Evolutionary conservation across 1,140 invertebrate genomes (phyloP), one percentile per base, ranked within the genome.

Genomic region (Paralvinella palmiformis): DNA sequence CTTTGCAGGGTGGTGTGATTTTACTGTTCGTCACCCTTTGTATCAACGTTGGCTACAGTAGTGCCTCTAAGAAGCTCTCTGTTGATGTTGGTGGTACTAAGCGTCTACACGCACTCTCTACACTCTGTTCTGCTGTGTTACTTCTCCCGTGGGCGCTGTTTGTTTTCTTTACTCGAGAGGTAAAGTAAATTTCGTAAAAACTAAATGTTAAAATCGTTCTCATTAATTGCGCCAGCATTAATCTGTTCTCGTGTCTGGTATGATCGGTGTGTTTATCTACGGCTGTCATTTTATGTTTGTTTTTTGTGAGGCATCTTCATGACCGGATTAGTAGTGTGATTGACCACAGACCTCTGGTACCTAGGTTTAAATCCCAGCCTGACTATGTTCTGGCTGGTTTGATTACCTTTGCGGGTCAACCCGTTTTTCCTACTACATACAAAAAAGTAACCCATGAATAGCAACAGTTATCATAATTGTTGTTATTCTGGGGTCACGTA

Each of bases 51-150:
- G 79, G 73, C 27, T 84, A 77, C 67, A 76, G 69, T 64, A 77
- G 73, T 63, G 74, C 77, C 1, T 74, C 81, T 2, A 80, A 81
- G 63, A 82, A 82, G 63, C 69, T 84, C 60, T 81, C 80, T 29
- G 79, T 84, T 17, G 83, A 84, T 69, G 71, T 84, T 27, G 83
- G 82, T 13, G 83, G 83, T 6, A 74, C 82, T 7, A 84, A 84
- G 68, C 66, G 81, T 44, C 73, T 84, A 4, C 77, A 83, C 69
- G 74, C 83, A 6, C 66, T 84, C 32, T 78, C 81, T 32, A 76
- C 77, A 15, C 62, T 83, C 13, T 33, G 76, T 4, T 82, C 82
- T 15, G 68, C 77, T 10, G 36, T 76, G 27, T 24, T 83, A 4
- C 72, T 84, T 3, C 71, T 73, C n/a, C 82, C 83, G 1, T 80